phyloP scores from a whole-genome alignment of 1,140 invertebrate genomes.

The Zaprionus ghesquierei region DNA sequence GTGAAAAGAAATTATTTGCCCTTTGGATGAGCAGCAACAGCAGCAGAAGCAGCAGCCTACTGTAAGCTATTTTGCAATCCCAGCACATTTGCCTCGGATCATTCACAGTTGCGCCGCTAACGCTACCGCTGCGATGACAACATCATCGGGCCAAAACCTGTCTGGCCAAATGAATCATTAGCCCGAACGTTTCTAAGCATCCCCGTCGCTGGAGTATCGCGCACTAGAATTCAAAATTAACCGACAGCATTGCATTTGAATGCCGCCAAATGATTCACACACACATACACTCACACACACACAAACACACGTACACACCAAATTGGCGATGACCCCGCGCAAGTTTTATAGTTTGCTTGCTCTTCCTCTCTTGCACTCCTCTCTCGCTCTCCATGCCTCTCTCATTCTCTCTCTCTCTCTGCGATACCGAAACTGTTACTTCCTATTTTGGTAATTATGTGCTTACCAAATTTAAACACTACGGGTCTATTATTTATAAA shows the following conservation, averaged over 20 bases:
- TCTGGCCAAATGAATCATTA: constrained; percentile 35
- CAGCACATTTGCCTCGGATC: constrained; percentile 41
- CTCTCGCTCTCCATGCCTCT: not conserved
- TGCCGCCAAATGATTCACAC: constrained; percentile 25
- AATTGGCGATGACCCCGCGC: constrained; percentile 20
- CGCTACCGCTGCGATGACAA: constrained; percentile 22
- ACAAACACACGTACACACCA: too few relatives aligned
- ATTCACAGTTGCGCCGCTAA: constrained; percentile 49
- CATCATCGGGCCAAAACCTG: constrained; percentile 41
- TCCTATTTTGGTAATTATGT: constrained; percentile 67
- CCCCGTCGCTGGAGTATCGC: not conserved
- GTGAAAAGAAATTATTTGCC: constrained; percentile 56
- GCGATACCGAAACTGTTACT: constrained; percentile 22
- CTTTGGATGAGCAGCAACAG: constrained; percentile 31
- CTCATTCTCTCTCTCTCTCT: not conserved
- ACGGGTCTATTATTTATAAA: constrained; percentile 46
- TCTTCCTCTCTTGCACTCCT: not conserved
- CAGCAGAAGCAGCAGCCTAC: constrained; percentile 13
- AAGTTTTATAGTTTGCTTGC: constrained; percentile 16
- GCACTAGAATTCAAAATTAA: constrained; percentile 24
- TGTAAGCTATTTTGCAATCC: constrained; percentile 42
- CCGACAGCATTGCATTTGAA: constrained; percentile 26
- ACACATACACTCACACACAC: constrained; percentile 1
- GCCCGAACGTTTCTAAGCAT: constrained; percentile 15
- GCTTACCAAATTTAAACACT: constrained; percentile 18